Base-by-base conservation (phyloP, 2,113 vertebrate species). In the Eira barbara region DNA sequence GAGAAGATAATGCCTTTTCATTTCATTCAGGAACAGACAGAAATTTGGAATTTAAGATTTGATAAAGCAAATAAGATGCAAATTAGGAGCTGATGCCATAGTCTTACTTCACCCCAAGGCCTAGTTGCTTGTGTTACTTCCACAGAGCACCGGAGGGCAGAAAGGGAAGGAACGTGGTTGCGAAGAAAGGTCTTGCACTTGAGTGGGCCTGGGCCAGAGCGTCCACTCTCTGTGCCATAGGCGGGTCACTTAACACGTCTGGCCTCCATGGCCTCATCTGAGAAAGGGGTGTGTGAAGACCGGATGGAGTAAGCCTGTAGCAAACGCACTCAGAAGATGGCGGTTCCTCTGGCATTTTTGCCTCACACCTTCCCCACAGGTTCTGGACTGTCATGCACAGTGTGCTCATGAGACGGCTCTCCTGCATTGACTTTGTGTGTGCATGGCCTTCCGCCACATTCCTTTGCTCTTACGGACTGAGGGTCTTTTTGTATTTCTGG, bases 1-100 rank as follows among this genome's bases (percentile, higher is more conserved):
- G 90, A 82, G 89, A 89, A 97, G 89, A 96, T 91, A 67, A 3
- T 47, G 83, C 61, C 95, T 63, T 45, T 97, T 79, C 13, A 1
- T 78, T 86, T 94, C 87, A 83, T 79, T 95, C 0, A 0, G 63
- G 55, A 59, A 42, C 6, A 94, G 85, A 0, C 31, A 92, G 3
- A 0, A 52, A 88, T 91, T 93, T 97, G 25, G 63, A 69, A 15
- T 71, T 14, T 52, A 71, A 80, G 73, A 67, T 81, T 27, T 55
- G 36, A 74, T 36, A 61, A 95, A 89, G 65, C 57, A 78, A 78
- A 21, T 29, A 20, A 65, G 20, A 39, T 73, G 63, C 59, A 73
- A 57, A 80, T 69, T 5, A 7, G 6, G 34, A 92, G 29, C 36
- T 49, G 65, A 78, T 42, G 21, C 57, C 47, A 34, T 14, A 1